phyloP scores from a whole-genome alignment of 2,113 vertebrate species.

The Ctenodactylus gundi region DNA sequence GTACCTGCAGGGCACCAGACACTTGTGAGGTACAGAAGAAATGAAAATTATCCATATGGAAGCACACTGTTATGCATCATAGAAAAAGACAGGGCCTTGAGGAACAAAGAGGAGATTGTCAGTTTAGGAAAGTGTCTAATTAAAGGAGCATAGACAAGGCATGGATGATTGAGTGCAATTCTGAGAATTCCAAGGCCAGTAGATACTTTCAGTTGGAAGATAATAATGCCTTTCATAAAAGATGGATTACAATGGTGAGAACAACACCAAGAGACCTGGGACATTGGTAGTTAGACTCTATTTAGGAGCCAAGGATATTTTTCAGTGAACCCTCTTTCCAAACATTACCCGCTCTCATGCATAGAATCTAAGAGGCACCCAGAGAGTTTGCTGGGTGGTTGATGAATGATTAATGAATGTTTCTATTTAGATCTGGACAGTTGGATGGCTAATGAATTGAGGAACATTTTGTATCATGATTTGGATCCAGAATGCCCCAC shows the following conservation, averaged over 20 bases:
- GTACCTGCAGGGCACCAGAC: neutral
- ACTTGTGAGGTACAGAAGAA: neutral
- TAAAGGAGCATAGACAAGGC: neutral
- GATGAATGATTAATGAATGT: neutral
- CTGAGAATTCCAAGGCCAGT: neutral
- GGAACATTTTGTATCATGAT: neutral
- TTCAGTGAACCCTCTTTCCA: neutral
- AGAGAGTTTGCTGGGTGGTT: neutral
- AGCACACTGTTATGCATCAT: neutral
- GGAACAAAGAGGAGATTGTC: neutral
- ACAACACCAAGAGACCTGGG: neutral
- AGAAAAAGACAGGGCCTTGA: neutral
- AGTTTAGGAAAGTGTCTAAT: neutral
- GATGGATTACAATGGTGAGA: neutral
- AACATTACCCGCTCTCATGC: neutral
- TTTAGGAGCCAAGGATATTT: neutral
- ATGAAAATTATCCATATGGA: neutral
- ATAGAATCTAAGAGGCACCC: neutral
- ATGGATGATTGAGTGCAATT: neutral
- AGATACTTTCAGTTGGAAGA: neutral
- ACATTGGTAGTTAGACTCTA: neutral
- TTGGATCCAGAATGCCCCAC: no score
- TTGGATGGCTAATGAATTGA: neutral
- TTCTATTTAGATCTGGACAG: neutral
- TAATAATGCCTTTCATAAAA: neutral